phyloP scores from a whole-genome alignment of 1,140 invertebrate species.

The Drosophila tani region DNA sequence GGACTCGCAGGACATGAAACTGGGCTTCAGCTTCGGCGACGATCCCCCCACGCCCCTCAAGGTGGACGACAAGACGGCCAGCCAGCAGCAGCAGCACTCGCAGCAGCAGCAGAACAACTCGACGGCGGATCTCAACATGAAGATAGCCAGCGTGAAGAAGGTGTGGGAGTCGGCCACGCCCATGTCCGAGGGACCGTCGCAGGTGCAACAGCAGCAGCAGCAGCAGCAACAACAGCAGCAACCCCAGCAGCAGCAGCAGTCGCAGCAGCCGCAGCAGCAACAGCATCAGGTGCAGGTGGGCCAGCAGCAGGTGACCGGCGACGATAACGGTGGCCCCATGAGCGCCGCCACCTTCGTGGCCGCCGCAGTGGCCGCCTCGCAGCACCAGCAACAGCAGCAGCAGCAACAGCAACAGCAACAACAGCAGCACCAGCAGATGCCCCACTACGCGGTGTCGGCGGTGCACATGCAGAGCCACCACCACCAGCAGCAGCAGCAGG shows the following conservation, averaged over 20 bases:
- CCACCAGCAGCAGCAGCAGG: constrained; percentile 88
- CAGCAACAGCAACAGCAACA: constrained; percentile 86
- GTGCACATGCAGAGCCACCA: constrained; percentile 78
- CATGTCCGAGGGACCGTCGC: constrained; percentile 55
- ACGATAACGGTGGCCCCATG: constrained; percentile 72
- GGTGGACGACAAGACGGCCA: constrained; percentile 55
- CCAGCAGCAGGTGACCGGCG: constrained; percentile 80
- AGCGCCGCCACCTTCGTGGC: constrained; percentile 89
- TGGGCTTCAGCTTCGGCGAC: constrained; percentile 91
- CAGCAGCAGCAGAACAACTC: constrained; percentile 86
- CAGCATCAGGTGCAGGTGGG: constrained; percentile 83
- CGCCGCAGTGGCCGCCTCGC: constrained; percentile 85
- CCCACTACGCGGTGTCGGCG: constrained; percentile 76
- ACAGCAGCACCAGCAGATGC: constrained; percentile 85
- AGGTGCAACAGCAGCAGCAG: constrained; percentile 85
- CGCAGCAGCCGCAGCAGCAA: constrained; percentile 87
- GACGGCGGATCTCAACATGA: constrained; percentile 95
- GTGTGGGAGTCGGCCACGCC: constrained; percentile 91
- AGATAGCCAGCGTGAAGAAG: constrained; percentile 97
- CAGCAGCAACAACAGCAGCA: constrained; percentile 75
- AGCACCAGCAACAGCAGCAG: constrained; percentile 86
- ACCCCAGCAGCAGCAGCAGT: constrained; percentile 85
- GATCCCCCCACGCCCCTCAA: constrained; percentile 55
- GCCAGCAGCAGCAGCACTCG: constrained; percentile 63
- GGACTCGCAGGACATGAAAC: constrained; percentile 93